Evolutionary conservation across 2,888 invertebrate species (phyloP).

Genomic region (Schizotus pectinicornis): DNA sequence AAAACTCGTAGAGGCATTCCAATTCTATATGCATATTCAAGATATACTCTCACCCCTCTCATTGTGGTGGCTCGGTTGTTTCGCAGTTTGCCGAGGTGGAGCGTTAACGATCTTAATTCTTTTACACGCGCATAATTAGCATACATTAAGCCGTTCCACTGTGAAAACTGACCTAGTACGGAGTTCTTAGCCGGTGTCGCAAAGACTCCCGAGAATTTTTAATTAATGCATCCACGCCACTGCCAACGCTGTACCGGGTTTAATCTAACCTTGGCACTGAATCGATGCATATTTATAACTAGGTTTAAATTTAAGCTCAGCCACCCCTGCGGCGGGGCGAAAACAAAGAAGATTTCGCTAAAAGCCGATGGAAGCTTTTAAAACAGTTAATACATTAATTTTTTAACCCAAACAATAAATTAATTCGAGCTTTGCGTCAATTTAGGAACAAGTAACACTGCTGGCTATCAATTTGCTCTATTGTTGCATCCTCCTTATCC

Average conservation of each 20-base stretch:
- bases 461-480: too few relatives aligned
- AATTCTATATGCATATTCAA: too few relatives aligned
- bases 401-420: constrained; percentile 1
- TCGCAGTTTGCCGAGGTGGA: neutral
- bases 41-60: too few relatives aligned
- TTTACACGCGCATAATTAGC: constrained; percentile 16
- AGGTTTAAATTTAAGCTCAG: neutral
- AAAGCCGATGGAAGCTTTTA: too few relatives aligned
- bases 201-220: neutral
- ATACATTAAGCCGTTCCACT: constrained; percentile 7
- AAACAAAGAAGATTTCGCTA: too few relatives aligned
- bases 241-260: neutral
- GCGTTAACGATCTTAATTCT: neutral
- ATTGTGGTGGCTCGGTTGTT: too few relatives aligned
- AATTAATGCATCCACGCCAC: neutral
- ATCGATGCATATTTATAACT: constrained; percentile 4
- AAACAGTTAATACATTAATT: neutral
- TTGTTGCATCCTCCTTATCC: too few relatives aligned
- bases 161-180: constrained; percentile 7
- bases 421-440: neutral
- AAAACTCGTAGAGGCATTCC: too few relatives aligned
- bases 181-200: neutral
- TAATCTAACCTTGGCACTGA: neutral
- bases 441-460: too few relatives aligned
- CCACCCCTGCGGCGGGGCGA: too few relatives aligned